Evolutionary conservation across 2,888 invertebrate genomes (phyloP).

Genomic region (Autographa pulchrina): DNA sequence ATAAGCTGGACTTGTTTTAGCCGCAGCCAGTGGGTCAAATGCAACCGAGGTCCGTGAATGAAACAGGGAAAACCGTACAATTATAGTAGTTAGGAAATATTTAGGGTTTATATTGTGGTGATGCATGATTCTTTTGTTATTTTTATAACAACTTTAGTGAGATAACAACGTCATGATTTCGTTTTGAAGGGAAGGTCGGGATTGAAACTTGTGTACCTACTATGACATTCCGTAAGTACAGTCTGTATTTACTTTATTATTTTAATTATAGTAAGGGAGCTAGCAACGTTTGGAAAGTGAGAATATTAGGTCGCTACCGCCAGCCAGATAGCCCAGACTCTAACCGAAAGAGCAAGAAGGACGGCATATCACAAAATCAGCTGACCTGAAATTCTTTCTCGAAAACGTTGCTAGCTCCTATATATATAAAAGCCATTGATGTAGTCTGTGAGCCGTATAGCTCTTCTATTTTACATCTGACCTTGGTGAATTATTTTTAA

Average conservation of each 20-base stretch:
- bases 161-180: not conserved
- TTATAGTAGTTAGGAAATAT: not conserved
- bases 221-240: not conserved
- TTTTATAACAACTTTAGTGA: not conserved
- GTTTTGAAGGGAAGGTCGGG: not conserved
- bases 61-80: slow-evolving; percentile 19
- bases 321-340: too few species aligned
- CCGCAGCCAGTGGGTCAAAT: slow-evolving; percentile 28
- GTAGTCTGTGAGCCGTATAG: too few species aligned
- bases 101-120: not conserved
- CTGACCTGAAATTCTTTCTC: too few species aligned
- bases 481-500: too few species aligned
- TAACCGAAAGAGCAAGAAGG: too few species aligned
- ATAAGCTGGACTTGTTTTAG: slow-evolving; percentile 28
- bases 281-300: too few species aligned
- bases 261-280: too few species aligned
- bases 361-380: too few species aligned
- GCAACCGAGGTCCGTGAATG: slow-evolving; percentile 28
- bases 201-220: not conserved
- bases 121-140: not conserved
- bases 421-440: too few species aligned
- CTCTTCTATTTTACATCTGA: too few species aligned
- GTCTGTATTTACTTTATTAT: not conserved
- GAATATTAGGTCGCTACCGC: too few species aligned
- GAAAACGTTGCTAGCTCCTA: too few species aligned